Evolutionary conservation across 2,113 vertebrate species (phyloP), one percentile per base, ranked within the genome.

Genomic region (Triplophysa rosa): DNA sequence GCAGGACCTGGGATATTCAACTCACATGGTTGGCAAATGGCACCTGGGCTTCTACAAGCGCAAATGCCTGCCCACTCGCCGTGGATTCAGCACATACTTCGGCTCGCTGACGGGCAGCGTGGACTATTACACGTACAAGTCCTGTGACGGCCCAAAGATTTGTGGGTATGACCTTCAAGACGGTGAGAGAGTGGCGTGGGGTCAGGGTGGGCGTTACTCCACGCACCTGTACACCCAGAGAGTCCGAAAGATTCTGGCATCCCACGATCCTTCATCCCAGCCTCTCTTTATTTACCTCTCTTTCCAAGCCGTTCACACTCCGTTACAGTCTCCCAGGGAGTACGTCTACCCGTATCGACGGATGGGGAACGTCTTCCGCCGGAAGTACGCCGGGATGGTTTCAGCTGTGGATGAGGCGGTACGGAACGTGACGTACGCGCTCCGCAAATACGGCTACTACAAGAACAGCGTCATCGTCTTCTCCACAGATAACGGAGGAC

Each of bases 21-120:
- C 97, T 0, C 98, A 99, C 89, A 99, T 99, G 97, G 96, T 99
- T 11, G 98, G 98, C 77, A 99, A 99, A 82, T 99, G 98, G 98
- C 98, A 99, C 80, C 90, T 99, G 79, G 98, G 98, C 58, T 99
- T 99, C 89, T 99, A 98, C 88, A 96, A 96, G 87, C 97, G 96
- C 83, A 95, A 98, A 42, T 99, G 98, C 80, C 88, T 99, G 81
- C 98, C 98, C 52, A 98, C 97, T 0, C 95, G 97, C 0, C 92
- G 97, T 0, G 98, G 98, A 75, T 99, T 99, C 0, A 90, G 98
- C 88, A 95, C 96, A 63, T 99, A 98, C 90, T 92, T 99, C 80
- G 98, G 98, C 83, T 98, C 97, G 0, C 88, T 99, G 84, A 99
- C 97, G 0, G 98, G 98, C 74, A 98, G 98, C 0, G 96, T 97